Conservation (phyloP, 2,888 invertebrate species). For the Harpalus rufipes region DNA sequence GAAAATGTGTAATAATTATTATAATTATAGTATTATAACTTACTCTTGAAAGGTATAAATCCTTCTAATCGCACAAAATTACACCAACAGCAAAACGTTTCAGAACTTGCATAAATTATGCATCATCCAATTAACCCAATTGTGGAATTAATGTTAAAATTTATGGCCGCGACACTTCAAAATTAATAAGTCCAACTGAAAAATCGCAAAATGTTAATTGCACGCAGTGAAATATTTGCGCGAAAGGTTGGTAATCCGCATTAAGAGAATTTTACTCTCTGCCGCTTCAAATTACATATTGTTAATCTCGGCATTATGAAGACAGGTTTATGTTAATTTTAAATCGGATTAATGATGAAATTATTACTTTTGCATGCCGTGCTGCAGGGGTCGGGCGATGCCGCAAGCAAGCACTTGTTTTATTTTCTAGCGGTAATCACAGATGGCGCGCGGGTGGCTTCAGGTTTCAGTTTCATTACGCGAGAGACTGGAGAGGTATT, state of each 20-base stretch:
- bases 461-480: constrained; percentile 40
- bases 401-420: constrained; percentile 10
- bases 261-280: constrained; percentile 34
- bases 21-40: constrained; percentile 23
- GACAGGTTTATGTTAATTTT: constrained; percentile 62
- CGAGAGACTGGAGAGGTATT: constrained; percentile 9
- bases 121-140: constrained; percentile 57
- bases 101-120: constrained; percentile 36
- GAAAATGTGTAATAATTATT: constrained; percentile 24
- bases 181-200: constrained; percentile 44
- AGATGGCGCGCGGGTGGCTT: constrained; percentile 45
- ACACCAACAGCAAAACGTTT: constrained; percentile 28
- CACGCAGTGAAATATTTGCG: constrained; percentile 23
- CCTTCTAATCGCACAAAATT: constrained; percentile 48
- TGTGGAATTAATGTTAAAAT: constrained; percentile 35
- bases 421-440: constrained; percentile 34
- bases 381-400: neutral
- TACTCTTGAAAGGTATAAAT: constrained; percentile 47
- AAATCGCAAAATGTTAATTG: constrained; percentile 52
- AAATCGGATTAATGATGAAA: constrained; percentile 62
- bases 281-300: constrained; percentile 47
- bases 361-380: constrained; percentile 45
- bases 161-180: constrained; percentile 24
- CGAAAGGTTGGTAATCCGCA: constrained; percentile 31
- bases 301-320: constrained; percentile 60